A percentile compares a stretch with the other conserved stretches of the same genome.
phyloP scores from a whole-genome alignment of 2,113 vertebrate genomes.

The Onychostruthus taczanowskii region DNA sequence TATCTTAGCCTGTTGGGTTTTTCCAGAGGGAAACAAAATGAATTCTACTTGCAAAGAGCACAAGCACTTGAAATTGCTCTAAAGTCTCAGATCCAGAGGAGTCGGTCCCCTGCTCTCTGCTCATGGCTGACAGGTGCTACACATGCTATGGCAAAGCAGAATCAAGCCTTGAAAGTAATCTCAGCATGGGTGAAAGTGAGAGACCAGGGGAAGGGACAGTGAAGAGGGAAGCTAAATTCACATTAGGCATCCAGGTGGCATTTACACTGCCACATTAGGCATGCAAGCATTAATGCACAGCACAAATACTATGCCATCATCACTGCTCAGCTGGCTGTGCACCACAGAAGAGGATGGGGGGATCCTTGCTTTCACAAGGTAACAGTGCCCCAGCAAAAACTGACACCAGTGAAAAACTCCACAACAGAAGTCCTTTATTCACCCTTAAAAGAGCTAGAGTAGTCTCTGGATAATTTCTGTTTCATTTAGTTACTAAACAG shows the following conservation, averaged over 20 bases:
- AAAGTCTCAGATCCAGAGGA: not conserved
- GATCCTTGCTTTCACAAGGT: not conserved
- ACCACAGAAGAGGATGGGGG: not conserved
- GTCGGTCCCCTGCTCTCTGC: fast-evolving
- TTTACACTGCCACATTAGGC: not conserved
- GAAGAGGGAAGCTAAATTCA: not conserved
- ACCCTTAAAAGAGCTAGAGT: not conserved
- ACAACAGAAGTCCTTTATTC: not conserved
- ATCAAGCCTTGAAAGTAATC: not conserved
- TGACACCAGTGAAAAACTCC: too few species aligned
- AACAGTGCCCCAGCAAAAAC: not conserved
- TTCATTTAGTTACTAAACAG: not conserved
- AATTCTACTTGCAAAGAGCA: slow-evolving; percentile 3
- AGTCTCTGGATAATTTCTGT: not conserved
- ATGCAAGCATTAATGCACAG: not conserved
- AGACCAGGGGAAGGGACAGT: not conserved
- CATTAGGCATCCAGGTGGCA: not conserved
- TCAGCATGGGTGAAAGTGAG: not conserved
- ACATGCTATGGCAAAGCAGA: not conserved
- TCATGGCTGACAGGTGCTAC: not conserved
- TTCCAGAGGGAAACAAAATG: slow-evolving; percentile 18
- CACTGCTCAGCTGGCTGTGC: not conserved
- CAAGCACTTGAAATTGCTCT: not conserved
- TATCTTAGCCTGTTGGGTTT: not conserved
- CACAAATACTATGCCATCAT: not conserved